A percentile compares a stretch with the other conserved stretches of the same genome.
phyloP scores from a whole-genome alignment of 2,797 vertebrate species.

The Poecilia wingei region DNA sequence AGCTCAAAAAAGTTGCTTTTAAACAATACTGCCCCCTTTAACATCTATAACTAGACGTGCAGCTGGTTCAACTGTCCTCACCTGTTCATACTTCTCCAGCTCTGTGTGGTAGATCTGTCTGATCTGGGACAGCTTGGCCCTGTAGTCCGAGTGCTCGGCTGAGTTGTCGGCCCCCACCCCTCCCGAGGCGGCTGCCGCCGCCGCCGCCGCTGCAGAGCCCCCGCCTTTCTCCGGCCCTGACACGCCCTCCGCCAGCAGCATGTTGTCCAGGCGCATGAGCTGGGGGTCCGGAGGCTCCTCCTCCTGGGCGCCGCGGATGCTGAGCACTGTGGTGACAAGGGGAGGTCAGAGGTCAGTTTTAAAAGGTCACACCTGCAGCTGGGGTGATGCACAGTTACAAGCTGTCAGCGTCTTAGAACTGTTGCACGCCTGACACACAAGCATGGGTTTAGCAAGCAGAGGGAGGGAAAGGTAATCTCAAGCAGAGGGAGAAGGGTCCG shows the following conservation, averaged over 20 bases:
- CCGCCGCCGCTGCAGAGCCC: conserved; percentile 89
- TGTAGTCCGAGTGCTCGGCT: conserved; percentile 94
- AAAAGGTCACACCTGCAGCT: conserved; percentile 52
- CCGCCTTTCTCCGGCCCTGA: conserved; percentile 96
- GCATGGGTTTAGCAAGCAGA: conserved; percentile 15
- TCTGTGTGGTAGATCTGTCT: conserved; percentile 98
- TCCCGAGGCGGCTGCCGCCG: conserved; percentile 89
- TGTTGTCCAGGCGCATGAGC: conserved; percentile 98
- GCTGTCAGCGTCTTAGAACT: conserved; percentile 42
- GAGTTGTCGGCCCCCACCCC: conserved; percentile 91
- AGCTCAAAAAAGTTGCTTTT: too few species aligned
- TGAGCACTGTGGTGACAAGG: conserved; percentile 86
- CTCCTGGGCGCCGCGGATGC: conserved; percentile 96
- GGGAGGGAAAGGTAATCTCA: background rate
- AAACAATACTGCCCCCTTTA: too few species aligned
- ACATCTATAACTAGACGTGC: background rate
- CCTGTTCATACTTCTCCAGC: conserved; percentile 99
- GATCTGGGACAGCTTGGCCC: conserved; percentile 97
- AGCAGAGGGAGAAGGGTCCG: background rate
- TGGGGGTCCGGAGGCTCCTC: conserved; percentile 97
- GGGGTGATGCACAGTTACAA: conserved; percentile 52
- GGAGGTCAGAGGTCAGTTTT: conserved; percentile 58
- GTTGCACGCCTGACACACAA: conserved; percentile 12
- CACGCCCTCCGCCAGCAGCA: conserved; percentile 95
- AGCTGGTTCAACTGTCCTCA: conserved; percentile 57